These are phyloP conservation scores for Xenus cinereus DNA, from an alignment of 2,113 vertebrate genomes.

Conservation along the genomic window DNA sequence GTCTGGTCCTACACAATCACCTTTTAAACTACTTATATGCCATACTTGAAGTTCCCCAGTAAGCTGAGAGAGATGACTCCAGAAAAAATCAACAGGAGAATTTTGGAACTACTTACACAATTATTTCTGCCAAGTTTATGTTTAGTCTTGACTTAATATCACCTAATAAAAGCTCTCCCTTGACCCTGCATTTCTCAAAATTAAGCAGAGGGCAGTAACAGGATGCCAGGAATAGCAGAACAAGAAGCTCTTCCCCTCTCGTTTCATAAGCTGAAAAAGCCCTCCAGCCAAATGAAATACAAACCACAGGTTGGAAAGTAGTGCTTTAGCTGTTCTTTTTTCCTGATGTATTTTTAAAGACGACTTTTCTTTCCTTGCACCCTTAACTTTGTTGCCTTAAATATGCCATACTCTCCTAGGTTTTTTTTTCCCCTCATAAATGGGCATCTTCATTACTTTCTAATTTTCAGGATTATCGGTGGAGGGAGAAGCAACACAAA, in stretches of 20 bases:
- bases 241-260: not conserved
- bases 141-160: slow-evolving; percentile 47
- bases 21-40: not conserved
- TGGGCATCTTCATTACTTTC: not conserved
- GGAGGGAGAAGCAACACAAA: not conserved
- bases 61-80: not conserved
- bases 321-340: not conserved
- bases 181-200: slow-evolving; percentile 27
- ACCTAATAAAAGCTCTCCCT: slow-evolving; percentile 36
- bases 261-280: not conserved
- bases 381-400: not conserved
- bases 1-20: not conserved
- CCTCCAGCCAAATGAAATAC: not conserved
- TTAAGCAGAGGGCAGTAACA: not conserved
- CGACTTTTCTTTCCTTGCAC: not conserved
- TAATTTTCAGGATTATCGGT: not conserved
- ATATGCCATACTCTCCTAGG: not conserved
- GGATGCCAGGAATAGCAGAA: slow-evolving; percentile 43
- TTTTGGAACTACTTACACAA: not conserved
- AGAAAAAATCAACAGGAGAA: not conserved
- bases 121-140: slow-evolving; percentile 49
- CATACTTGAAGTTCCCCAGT: not conserved
- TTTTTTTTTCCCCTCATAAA: not conserved
- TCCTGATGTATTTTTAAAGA: not conserved
- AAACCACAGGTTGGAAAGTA: not conserved